Conservation (phyloP, 1,140 invertebrate species). For the Seison nebaliae region DNA sequence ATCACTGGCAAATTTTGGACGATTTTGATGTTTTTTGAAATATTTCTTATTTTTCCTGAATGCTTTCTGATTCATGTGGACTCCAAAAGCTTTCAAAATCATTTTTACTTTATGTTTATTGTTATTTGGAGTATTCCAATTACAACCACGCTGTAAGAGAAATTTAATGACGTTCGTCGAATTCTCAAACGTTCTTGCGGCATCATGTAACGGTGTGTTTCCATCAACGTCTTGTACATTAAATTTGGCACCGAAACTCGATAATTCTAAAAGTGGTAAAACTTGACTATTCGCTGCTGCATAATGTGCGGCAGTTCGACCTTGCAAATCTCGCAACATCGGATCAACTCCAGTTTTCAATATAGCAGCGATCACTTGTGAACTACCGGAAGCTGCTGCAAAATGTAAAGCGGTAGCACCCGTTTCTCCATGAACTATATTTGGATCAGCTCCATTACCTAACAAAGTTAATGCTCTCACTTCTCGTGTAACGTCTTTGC, state of each 20-base stretch:
- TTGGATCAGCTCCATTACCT: conserved; percentile 24
- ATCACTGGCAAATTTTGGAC: too few relatives aligned
- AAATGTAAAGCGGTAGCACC: conserved; percentile 23
- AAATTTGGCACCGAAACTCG: conserved; percentile 26
- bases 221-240: conserved; percentile 20
- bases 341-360: conserved; percentile 20
- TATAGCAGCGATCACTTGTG: conserved; percentile 20
- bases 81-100: too few relatives aligned
- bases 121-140: conserved; percentile 27
- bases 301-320: conserved; percentile 22
- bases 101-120: too few relatives aligned
- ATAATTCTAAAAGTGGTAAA: conserved; percentile 16
- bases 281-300: conserved; percentile 22
- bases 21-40: too few relatives aligned
- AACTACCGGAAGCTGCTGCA: conserved; percentile 21
- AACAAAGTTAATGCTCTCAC: conserved; percentile 22
- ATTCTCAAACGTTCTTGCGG: too few relatives aligned
- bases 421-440: conserved; percentile 19
- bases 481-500: conserved; percentile 25
- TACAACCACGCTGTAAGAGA: too few relatives aligned
- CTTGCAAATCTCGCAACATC: conserved; percentile 19
- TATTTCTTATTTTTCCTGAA: too few relatives aligned
- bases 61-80: too few relatives aligned
- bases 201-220: conserved; percentile 23
- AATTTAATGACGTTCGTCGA: too few relatives aligned